A percentile compares a stretch with the other conserved stretches of the same genome.
Evolutionary conservation across 1,140 invertebrate species (phyloP).

Genomic region (Conus ventricosus): DNA sequence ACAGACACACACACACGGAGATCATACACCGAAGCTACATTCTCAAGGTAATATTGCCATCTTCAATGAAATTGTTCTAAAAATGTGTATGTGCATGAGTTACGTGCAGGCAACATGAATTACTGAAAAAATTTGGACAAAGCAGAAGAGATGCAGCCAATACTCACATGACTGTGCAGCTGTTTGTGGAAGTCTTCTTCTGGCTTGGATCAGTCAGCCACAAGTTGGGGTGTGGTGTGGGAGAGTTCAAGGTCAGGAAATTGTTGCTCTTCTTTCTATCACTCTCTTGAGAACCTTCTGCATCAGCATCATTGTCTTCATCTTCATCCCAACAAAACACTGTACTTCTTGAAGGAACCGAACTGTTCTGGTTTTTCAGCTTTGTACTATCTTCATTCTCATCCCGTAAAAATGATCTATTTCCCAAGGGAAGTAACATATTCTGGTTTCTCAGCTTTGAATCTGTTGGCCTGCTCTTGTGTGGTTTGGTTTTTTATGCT

Average conservation of each 20-base stretch:
- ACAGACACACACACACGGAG: not conserved
- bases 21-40: no score
- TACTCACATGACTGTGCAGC: not conserved
- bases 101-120: not conserved
- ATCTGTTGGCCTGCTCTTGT: not conserved
- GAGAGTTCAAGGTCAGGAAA: not conserved
- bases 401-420: not conserved
- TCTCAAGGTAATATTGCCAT: no score
- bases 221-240: not conserved
- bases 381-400: not conserved
- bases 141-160: not conserved
- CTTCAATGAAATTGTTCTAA: no score
- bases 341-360: not conserved
- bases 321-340: not conserved
- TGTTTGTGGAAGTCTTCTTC: not conserved
- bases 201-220: not conserved
- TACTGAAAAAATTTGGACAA: no score
- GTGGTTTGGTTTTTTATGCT: not conserved
- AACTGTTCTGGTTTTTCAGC: not conserved
- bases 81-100: not conserved
- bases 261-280: not conserved
- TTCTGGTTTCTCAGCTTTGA: not conserved
- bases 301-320: slow-evolving; percentile 20
- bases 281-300: slow-evolving; percentile 4
- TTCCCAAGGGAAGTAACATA: not conserved